Conservation (phyloP, 2,797 vertebrate species). For the Taenioides sp. region DNA sequence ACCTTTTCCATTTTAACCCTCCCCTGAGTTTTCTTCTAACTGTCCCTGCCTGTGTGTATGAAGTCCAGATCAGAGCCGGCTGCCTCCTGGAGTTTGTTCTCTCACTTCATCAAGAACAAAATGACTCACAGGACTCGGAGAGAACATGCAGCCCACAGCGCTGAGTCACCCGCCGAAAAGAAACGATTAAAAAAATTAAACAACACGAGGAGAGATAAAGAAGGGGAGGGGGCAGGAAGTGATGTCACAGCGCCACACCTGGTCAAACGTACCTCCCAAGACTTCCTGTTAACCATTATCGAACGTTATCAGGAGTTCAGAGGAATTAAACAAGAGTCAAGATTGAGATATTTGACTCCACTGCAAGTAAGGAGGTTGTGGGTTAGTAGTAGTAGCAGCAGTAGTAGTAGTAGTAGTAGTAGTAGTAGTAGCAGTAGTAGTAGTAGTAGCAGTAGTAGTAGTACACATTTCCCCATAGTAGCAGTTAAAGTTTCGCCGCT, state of each 20-base stretch:
- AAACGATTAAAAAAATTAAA: constrained; percentile 2
- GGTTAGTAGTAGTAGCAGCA: no score
- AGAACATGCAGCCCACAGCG: constrained; percentile 1
- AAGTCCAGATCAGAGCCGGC: neutral
- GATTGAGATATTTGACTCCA: neutral
- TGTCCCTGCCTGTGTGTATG: neutral
- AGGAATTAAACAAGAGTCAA: neutral
- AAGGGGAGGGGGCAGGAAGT: constrained; percentile 3
- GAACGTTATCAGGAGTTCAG: neutral
- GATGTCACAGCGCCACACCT: constrained; percentile 1
- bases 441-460: no score
- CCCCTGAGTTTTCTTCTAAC: neutral
- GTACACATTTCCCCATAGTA: no score
- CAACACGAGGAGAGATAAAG: neutral
- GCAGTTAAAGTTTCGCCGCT: no score
- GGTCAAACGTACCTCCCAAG: no score
- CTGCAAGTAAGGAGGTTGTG: neutral
- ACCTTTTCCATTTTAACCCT: neutral
- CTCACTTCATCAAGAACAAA: constrained; percentile 7
- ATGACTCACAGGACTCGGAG: neutral
- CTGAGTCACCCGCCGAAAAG: constrained; percentile 36
- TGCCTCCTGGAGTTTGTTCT: constrained; percentile 4
- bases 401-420: no score
- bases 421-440: no score
- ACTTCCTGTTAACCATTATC: neutral